Base-by-base conservation (phyloP, 2,113 vertebrate species). In the Sinocyclocheilus anshuiensis region DNA sequence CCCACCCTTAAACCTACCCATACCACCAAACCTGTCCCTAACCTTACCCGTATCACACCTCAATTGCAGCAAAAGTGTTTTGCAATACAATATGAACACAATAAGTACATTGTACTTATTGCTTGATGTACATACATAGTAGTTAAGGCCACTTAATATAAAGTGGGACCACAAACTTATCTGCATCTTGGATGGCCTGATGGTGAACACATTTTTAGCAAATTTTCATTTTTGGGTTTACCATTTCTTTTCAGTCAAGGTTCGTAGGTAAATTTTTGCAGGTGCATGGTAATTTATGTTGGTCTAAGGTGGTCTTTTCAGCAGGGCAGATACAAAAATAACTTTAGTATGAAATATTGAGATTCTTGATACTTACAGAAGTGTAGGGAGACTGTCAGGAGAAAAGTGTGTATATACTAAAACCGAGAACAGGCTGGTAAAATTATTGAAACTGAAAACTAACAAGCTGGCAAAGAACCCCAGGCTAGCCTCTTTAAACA, bases 321-420 rank as follows among this genome's bases (percentile, higher is more conserved):
- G 39, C 22, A 76, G 45, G 11, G 39, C 4, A 45, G 72, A 13
- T 15, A 24, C n/a, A 75, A 4, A 77, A 77, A 77, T 53, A 53
- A 77, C 45, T 24, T 77, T 77, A 13, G n/a, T 6, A 6, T 45
- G 2, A 77, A 53, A 77, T 53, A 50, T 50, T 77, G 45, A 29
- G 3, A 50, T 77, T 48, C 24, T 53, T 50, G 24, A 53, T 77
- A 16, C 42, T 6, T 45, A 48, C 69, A 72, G 90, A 91, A 20
- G 13, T 71, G 8, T 71, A 71, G 8, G 16, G 91, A 89, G 89
- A 92, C 90, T 75, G 5, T 15, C 22, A n/a, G 48, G 48, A 77
- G 45, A 50, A 26, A 26, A 50, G 15, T 36, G 15, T 33, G 10
- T 53, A 24, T 1, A 15, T 48, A 74, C 71, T 29, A 16, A 53